Conservation (phyloP, 2,888 invertebrate species). For the Lasioglossum morio region DNA sequence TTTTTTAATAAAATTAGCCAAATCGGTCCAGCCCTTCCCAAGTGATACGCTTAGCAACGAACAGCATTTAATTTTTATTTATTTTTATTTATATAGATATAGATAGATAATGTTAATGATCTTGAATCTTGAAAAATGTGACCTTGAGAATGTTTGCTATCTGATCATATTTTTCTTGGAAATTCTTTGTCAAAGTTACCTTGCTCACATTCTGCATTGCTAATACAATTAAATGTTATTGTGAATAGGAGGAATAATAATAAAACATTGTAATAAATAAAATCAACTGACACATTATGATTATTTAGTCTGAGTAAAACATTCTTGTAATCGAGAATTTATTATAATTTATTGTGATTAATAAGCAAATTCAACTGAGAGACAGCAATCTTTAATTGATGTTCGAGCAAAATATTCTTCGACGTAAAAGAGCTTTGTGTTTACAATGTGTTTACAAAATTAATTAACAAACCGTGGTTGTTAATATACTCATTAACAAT, state of each 20-base stretch:
- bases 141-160: neutral
- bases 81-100: no score
- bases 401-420: neutral
- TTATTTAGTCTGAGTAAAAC: neutral
- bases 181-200: neutral
- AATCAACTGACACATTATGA: neutral
- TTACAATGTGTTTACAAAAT: neutral
- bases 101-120: neutral
- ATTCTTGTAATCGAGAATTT: neutral
- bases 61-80: no score
- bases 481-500: neutral
- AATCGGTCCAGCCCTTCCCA: no score
- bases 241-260: no score
- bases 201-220: neutral
- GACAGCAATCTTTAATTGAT: neutral
- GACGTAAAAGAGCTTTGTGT: neutral
- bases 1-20: no score
- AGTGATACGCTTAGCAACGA: no score
- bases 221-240: neutral
- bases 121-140: neutral
- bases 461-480: neutral
- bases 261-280: neutral
- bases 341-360: neutral
- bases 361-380: neutral
- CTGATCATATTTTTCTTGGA: neutral